phyloP scores from a whole-genome alignment of 2,888 invertebrate species.

The Phlogophora meticulosa region DNA sequence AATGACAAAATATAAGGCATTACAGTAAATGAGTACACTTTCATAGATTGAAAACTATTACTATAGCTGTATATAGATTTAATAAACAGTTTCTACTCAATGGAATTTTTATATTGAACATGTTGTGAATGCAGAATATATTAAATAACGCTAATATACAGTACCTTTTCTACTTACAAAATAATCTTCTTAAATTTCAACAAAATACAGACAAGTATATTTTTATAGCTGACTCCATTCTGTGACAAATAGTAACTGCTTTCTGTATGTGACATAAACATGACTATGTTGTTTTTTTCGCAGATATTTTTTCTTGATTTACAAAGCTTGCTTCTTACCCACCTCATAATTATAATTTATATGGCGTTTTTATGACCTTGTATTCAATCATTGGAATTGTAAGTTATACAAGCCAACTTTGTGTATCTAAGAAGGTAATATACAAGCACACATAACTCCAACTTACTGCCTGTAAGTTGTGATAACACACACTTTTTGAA shows the following conservation, averaged over 20 bases:
- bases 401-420: neutral
- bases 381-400: neutral
- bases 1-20: constrained; percentile 33
- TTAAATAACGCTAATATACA: too few relatives aligned
- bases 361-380: constrained; percentile 10
- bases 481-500: constrained; percentile 19
- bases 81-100: neutral
- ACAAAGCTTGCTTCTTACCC: neutral
- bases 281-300: neutral
- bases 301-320: constrained; percentile 9
- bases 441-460: constrained; percentile 3
- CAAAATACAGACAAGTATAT: neutral
- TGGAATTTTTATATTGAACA: neutral
- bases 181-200: too few relatives aligned
- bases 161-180: too few relatives aligned
- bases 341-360: constrained; percentile 6
- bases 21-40: constrained; percentile 17
- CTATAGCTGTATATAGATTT: constrained; percentile 5
- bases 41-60: constrained; percentile 19
- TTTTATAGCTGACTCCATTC: neutral
- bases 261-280: neutral
- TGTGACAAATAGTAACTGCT: constrained; percentile 12
- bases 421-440: constrained; percentile 8
- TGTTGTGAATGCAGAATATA: too few relatives aligned
- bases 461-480: constrained; percentile 6